Conservation (phyloP, 30 jellyfish, hydroid and myxozoan species). For the Hydractinia echinata region DNA sequence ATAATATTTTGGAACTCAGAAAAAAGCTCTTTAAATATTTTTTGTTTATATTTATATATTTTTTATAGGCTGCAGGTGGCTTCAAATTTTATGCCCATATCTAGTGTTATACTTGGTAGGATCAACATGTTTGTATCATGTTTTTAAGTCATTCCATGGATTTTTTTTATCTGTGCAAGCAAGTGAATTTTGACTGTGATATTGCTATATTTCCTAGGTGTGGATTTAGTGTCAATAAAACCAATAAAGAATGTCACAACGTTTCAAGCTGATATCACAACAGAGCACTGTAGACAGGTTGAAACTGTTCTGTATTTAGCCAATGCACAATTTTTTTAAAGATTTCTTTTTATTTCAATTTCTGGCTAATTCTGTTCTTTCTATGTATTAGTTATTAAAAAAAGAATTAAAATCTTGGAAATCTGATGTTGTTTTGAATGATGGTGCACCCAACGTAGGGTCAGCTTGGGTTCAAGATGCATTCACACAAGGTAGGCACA, state of each 20-base stretch:
- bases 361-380: background rate
- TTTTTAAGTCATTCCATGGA: background rate
- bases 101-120: constrained; percentile 97
- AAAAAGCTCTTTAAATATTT: background rate
- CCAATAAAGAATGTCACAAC: constrained; percentile 93
- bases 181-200: background rate
- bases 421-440: constrained; percentile 96
- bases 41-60: background rate
- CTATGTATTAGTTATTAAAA: constrained; percentile 44
- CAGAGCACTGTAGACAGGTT: constrained; percentile 97
- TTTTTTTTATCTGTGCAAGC: background rate
- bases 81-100: constrained; percentile 89
- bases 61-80: constrained; percentile 97
- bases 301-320: background rate
- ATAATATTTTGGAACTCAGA: background rate
- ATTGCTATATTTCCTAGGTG: constrained; percentile 53
- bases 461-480: constrained; percentile 99
- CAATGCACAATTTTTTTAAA: background rate
- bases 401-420: constrained; percentile 93
- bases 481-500: constrained; percentile 75
- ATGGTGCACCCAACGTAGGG: constrained; percentile 99
- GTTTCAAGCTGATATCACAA: constrained; percentile 82
- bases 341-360: background rate
- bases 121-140: background rate
- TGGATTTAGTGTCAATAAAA: constrained; percentile 92